Conservation (phyloP, 30 jellyfish, hydroid and myxozoan genomes). For the Sanderia malayensis region DNA sequence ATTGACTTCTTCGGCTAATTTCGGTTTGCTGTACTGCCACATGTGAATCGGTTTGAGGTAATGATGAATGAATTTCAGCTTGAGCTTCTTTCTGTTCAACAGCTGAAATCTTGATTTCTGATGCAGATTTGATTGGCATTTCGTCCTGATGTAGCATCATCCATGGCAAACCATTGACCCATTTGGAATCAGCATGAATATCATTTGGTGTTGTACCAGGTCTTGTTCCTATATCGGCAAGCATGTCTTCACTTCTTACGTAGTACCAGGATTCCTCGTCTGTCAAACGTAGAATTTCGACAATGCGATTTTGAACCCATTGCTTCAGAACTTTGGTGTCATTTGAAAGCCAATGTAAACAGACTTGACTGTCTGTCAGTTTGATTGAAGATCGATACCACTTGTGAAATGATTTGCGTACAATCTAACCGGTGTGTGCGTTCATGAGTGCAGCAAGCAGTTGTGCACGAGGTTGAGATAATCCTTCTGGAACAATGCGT, state of each 20-base stretch:
- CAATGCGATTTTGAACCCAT: slow-evolving; percentile 22
- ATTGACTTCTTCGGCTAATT: not conserved
- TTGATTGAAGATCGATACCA: not conserved
- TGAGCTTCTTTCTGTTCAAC: not conserved
- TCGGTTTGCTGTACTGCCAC: too few species aligned
- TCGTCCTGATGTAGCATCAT: not conserved
- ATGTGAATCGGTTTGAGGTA: too few species aligned
- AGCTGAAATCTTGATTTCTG: not conserved
- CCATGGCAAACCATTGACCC: not conserved
- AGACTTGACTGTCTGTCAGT: slow-evolving; percentile 35
- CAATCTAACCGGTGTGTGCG: slow-evolving; percentile 41
- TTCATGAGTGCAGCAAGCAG: not conserved
- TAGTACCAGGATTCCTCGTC: not conserved
- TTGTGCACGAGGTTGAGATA: slow-evolving; percentile 18
- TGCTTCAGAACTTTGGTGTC: slow-evolving; percentile 9
- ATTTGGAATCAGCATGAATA: not conserved
- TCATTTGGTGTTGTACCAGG: slow-evolving; percentile 11
- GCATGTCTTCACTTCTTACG: slow-evolving; percentile 3
- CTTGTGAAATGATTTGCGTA: not conserved
- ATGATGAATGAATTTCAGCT: too few species aligned
- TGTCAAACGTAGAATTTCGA: slow-evolving; percentile 13
- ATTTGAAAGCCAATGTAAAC: slow-evolving; percentile 17
- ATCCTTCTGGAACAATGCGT: not conserved
- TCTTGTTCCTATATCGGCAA: slow-evolving; percentile 27
- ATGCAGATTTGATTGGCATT: slow-evolving; percentile 2